Percentiles rank a stretch among this genome's conserved stretches.
These are phyloP conservation scores for Candidula unifasciata DNA, from an alignment of 2,888 invertebrate genomes.

Conservation along the genomic window DNA sequence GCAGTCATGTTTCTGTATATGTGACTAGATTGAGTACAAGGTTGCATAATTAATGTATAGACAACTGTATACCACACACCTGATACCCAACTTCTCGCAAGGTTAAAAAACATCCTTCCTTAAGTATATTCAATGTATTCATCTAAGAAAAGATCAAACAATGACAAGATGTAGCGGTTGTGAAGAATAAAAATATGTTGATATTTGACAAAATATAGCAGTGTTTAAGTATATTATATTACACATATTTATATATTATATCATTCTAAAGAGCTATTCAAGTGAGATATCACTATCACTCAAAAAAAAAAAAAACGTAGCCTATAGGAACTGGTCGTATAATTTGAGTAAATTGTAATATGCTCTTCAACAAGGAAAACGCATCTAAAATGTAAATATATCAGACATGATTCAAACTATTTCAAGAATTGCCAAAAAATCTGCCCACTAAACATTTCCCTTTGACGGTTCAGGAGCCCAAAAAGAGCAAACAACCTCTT, in stretches of 20 bases:
- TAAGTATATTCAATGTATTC: slow-evolving; percentile 26
- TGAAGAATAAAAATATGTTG: neutral
- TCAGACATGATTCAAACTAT: neutral
- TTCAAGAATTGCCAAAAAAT: neutral
- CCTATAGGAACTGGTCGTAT: slow-evolving; percentile 5
- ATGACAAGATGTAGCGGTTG: slow-evolving; percentile 12
- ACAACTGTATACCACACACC: slow-evolving; percentile 33
- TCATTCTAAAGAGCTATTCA: slow-evolving; percentile 7
- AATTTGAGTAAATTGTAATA: slow-evolving; percentile 28
- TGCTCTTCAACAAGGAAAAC: neutral
- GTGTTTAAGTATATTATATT: neutral
- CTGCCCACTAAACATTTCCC: neutral
- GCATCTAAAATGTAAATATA: neutral
- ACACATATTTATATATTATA: slow-evolving; percentile 22
- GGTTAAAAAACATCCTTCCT: neutral
- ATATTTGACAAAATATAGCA: neutral
- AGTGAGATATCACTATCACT: slow-evolving; percentile 2
- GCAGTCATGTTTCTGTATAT: slow-evolving; percentile 51
- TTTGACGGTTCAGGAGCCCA: slow-evolving; percentile 22
- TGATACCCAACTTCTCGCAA: slow-evolving; percentile 19
- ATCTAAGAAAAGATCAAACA: slow-evolving; percentile 35
- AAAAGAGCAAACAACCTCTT: slow-evolving; percentile 23
- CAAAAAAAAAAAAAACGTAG: neutral
- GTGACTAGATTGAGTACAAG: slow-evolving; percentile 51
- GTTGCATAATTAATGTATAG: slow-evolving; percentile 51